phyloP scores from a whole-genome alignment of 2,888 invertebrate species.

The Drosophila maculinotata region DNA sequence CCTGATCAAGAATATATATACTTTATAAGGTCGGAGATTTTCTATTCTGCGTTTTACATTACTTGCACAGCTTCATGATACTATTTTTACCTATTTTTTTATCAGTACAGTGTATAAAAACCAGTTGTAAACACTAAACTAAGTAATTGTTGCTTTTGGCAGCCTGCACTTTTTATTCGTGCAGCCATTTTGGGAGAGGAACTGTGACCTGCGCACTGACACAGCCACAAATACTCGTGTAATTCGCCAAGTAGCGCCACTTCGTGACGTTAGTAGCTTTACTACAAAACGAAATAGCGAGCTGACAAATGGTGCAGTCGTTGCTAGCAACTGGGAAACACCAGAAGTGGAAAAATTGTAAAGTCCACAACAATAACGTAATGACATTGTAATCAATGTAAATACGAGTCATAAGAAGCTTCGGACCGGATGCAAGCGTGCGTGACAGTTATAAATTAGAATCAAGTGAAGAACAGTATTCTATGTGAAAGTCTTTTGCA shows the following conservation, averaged over 20 bases:
- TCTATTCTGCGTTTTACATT: too few relatives aligned
- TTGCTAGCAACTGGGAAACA: constrained; percentile 61
- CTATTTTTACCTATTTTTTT: too few relatives aligned
- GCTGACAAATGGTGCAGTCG: constrained; percentile 64
- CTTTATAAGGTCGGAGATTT: too few relatives aligned
- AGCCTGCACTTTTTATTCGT: neutral
- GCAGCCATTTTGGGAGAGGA: constrained; percentile 3
- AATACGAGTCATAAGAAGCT: constrained; percentile 28
- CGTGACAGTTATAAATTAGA: constrained; percentile 70
- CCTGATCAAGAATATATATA: too few relatives aligned
- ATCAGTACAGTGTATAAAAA: too few relatives aligned
- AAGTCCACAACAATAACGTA: neutral
- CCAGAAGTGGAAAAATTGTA: constrained; percentile 32
- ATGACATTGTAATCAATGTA: constrained; percentile 14
- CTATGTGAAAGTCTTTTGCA: constrained; percentile 9
- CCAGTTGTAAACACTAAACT: neutral
- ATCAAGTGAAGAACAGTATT: constrained; percentile 36
- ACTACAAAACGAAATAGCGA: constrained; percentile 57
- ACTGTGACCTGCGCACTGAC: constrained; percentile 55
- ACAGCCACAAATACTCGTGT: constrained; percentile 11
- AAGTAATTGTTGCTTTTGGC: constrained; percentile 5
- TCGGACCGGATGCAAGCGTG: constrained; percentile 67
- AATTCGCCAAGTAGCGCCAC: constrained; percentile 1
- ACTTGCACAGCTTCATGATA: too few relatives aligned
- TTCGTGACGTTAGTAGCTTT: constrained; percentile 12